phyloP scores from a whole-genome alignment of 1,140 invertebrate genomes.

The Phenacoccus solenopsis region DNA sequence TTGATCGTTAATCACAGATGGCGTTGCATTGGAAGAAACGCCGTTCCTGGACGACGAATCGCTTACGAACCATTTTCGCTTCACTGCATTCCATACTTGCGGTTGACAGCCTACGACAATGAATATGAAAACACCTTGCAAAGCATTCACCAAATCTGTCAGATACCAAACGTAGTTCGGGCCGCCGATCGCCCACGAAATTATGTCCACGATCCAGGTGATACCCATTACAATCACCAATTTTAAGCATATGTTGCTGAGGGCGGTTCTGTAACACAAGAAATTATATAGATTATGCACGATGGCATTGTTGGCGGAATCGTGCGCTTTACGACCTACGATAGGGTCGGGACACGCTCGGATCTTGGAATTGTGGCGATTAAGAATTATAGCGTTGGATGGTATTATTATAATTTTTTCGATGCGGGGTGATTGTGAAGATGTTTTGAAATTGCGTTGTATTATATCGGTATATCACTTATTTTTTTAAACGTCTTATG shows the following conservation, averaged over 20 bases:
- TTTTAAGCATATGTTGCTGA: slow-evolving; percentile 67
- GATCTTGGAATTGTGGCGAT: too few relatives aligned
- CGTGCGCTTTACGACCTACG: too few relatives aligned
- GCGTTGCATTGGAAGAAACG: slow-evolving; percentile 56
- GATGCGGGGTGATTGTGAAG: too few relatives aligned
- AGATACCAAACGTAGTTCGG: slow-evolving; percentile 54
- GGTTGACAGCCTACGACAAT: slow-evolving; percentile 76
- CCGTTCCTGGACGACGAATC: slow-evolving; percentile 32
- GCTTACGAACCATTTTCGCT: slow-evolving; percentile 47
- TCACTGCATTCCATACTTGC: slow-evolving; percentile 51
- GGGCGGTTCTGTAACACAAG: slow-evolving; percentile 46
- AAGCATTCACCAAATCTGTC: slow-evolving; percentile 60
- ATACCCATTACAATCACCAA: slow-evolving; percentile 74
- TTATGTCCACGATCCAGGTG: slow-evolving; percentile 68
- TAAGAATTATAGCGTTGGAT: too few relatives aligned
- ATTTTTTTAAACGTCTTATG: too few relatives aligned
- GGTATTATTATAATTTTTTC: too few relatives aligned
- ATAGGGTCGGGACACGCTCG: too few relatives aligned
- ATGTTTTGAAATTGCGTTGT: too few relatives aligned
- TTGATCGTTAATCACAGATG: slow-evolving; percentile 61
- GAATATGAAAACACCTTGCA: slow-evolving; percentile 81
- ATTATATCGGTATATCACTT: too few relatives aligned
- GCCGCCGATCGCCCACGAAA: slow-evolving; percentile 59
- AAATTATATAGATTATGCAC: neutral
- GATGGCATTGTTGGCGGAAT: too few relatives aligned